Evolutionary conservation across 35 echinoderm and acorn worm species (phyloP).

Genomic region (Lytechinus pictus): DNA sequence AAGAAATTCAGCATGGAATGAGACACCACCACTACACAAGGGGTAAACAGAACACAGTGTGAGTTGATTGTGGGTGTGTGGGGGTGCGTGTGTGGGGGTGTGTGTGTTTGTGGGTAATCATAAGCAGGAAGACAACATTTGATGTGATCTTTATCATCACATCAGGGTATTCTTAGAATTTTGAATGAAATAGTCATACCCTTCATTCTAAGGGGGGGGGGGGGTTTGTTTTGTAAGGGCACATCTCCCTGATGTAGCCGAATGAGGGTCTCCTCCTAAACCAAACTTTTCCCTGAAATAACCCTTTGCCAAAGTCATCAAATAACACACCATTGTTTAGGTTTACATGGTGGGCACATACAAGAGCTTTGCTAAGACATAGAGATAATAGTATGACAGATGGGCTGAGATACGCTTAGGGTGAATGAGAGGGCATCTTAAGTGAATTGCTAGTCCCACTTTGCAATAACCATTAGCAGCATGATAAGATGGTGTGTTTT

Average conservation of each 20-base stretch:
- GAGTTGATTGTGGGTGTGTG: not conserved
- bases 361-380: not conserved
- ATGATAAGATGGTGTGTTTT: not conserved
- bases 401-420: not conserved
- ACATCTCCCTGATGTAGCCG: not conserved
- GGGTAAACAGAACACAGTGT: not conserved
- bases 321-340: not conserved
- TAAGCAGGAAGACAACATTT: not conserved
- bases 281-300: not conserved
- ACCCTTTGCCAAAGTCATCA: not conserved
- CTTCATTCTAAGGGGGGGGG: not conserved
- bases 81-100: too few relatives aligned
- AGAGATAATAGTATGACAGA: conserved; percentile 1
- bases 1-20: conserved; percentile 1
- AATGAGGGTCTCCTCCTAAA: not conserved
- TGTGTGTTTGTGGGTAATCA: too few relatives aligned
- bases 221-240: not conserved
- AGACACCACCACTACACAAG: not conserved
- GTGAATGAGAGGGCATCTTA: not conserved
- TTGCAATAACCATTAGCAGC: not conserved
- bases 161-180: too few relatives aligned
- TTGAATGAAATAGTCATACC: not conserved
- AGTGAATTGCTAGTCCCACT: not conserved
- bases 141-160: not conserved
- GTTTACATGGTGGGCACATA: not conserved